Evolutionary conservation across 2,797 vertebrate genomes (phyloP).

Genomic region (Botia kubotai): DNA sequence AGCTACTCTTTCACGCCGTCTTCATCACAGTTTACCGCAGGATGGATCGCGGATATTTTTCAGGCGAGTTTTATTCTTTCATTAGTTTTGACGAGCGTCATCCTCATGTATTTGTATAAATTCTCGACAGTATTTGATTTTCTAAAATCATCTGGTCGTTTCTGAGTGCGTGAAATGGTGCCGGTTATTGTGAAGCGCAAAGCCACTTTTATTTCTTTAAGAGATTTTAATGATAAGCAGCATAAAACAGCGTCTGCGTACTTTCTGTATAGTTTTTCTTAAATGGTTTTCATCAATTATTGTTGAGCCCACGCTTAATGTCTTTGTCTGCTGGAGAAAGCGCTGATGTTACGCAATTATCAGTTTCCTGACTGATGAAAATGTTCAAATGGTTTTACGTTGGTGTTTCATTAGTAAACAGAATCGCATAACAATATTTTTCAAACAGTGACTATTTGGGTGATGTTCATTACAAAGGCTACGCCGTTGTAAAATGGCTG

Average conservation of each 20-base stretch:
- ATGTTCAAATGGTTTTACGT: too few species aligned
- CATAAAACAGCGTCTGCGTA: neutral
- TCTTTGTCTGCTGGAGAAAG: neutral
- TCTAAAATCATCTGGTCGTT: too few species aligned
- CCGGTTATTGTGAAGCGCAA: neutral
- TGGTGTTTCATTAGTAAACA: neutral
- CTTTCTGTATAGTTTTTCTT: too few species aligned
- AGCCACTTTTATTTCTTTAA: accelerated
- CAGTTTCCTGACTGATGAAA: neutral
- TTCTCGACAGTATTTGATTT: neutral
- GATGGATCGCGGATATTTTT: conserved; percentile 46
- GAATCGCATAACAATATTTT: neutral
- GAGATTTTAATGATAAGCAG: neutral
- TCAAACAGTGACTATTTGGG: neutral
- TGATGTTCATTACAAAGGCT: neutral
- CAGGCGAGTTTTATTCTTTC: conserved; percentile 3
- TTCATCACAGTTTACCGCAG: neutral
- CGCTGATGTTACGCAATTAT: neutral
- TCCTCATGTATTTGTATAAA: neutral
- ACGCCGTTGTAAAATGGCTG: conserved; percentile 25
- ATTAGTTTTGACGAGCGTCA: accelerated
- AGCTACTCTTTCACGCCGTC: neutral
- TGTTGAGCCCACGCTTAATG: too few species aligned
- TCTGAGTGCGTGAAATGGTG: conserved; percentile 1
- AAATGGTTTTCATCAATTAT: neutral